Base-by-base conservation (phyloP, 2,888 invertebrate species). In the Dynastes maya region DNA sequence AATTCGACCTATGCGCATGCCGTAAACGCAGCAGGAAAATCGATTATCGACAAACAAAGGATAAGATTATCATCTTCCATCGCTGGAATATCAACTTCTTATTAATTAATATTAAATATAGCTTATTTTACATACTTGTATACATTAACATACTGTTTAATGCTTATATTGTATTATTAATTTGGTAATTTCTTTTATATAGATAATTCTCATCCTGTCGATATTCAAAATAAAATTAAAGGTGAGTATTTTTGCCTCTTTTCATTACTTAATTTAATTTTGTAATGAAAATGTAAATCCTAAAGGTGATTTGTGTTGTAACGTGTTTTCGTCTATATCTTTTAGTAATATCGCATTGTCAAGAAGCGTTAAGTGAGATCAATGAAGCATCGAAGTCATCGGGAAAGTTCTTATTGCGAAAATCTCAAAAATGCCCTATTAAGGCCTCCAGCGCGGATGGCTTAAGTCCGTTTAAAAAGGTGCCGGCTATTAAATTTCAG, bases 261-360 rank as follows among this genome's bases (percentile, higher is more conserved):
- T 51, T 70, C 45, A 45, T 75, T 63, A 8, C 61, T 55, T 22
- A 16, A 16, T 65, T 78, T 58, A 22, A 77, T 51, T 65, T 75
- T 37, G 40, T 65, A 29, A 68, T 51, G 13, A 68, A 68, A 68
- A 58, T 32, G 2, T 16, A 72, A 63, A 58, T 16, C 29, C 0
- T 4, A 29, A 13, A 51, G 22, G 68, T 68, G 68, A 68, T 51
- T 40, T 22, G 68, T 68, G 68, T 68, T 74, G 49, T 74, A 74
- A 74, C 29, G 72, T 61, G 72, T 61, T 74, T 68, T 74, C 64
- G 40, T 78, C 29, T 78, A 74, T 81, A 78, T 78, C 80, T 87
- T 88, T 72, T 87, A 89, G 89, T 89, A 80, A 87, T 89, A 83
- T 85, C 87, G 81, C 85, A 87, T 79, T 88, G 88, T 84, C 89